phyloP scores from a whole-genome alignment of 2,888 invertebrate genomes.

The Drosophila infuscata region DNA sequence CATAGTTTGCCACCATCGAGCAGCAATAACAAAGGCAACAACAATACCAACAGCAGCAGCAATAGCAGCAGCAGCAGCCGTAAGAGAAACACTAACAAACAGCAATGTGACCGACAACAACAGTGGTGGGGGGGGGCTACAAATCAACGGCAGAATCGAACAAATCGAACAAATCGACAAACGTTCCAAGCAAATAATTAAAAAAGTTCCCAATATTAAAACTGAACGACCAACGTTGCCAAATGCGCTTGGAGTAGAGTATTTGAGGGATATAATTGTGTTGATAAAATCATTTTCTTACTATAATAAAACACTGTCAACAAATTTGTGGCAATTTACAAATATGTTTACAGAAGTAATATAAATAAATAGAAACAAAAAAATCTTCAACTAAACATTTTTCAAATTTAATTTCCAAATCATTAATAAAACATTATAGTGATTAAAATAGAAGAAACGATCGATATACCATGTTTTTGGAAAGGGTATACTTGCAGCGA shows the following conservation, averaged over 20 bases:
- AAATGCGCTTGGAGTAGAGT: slow-evolving; percentile 26
- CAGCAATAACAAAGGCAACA: slow-evolving; percentile 42
- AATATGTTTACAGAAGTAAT: not conserved
- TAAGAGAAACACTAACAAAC: slow-evolving; percentile 1
- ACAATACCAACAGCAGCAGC: slow-evolving; percentile 25
- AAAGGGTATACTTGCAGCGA: not conserved
- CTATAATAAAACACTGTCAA: not conserved
- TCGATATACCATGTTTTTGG: not conserved
- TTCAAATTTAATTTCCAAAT: not conserved
- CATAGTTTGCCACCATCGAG: slow-evolving; percentile 73
- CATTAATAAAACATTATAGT: not conserved
- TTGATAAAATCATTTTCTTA: not conserved
- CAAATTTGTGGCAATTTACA: not conserved
- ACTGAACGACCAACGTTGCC: slow-evolving; percentile 62
- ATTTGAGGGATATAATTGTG: not conserved
- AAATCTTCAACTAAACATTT: not conserved
- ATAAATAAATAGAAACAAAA: not conserved
- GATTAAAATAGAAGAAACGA: not conserved
- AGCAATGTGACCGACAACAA: slow-evolving; percentile 29
- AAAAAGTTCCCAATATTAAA: slow-evolving; percentile 84
- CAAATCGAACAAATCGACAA: slow-evolving; percentile 80
- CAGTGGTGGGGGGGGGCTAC: slow-evolving; percentile 27
- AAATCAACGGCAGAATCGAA: slow-evolving; percentile 71
- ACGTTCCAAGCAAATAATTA: slow-evolving; percentile 82
- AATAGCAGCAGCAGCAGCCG: slow-evolving; percentile 17